phyloP scores from a whole-genome alignment of 2,888 invertebrate species.

The Nomada ruficornis region DNA sequence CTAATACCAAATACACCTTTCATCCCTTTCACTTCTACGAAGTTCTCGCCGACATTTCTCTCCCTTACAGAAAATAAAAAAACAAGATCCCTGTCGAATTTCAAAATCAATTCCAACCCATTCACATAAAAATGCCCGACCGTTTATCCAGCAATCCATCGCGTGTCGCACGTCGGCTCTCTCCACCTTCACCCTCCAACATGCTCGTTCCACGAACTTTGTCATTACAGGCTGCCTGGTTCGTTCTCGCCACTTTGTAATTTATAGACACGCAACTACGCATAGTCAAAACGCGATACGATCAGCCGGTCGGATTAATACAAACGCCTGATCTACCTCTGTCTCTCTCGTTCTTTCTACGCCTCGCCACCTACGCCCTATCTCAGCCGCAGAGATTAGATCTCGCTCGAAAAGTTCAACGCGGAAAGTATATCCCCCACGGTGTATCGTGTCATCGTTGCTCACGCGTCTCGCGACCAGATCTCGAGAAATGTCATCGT shows the following conservation, averaged over 20 bases:
- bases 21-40: too few species aligned
- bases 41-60: not conserved
- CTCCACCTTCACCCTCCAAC: not conserved
- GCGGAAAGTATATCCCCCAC: slow-evolving; percentile 56
- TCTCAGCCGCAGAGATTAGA: slow-evolving; percentile 55
- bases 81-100: not conserved
- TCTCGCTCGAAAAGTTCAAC: slow-evolving; percentile 65
- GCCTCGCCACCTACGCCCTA: slow-evolving; percentile 66
- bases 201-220: slow-evolving; percentile 45
- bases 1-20: too few species aligned
- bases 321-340: slow-evolving; percentile 30
- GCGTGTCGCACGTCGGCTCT: slow-evolving; percentile 15
- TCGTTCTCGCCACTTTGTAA: slow-evolving; percentile 58
- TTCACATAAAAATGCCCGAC: not conserved
- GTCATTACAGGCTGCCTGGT: slow-evolving; percentile 45
- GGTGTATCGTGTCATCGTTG: slow-evolving; percentile 62
- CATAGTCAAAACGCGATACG: slow-evolving; percentile 66
- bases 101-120: not conserved
- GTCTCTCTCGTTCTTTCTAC: not conserved
- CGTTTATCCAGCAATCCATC: slow-evolving; percentile 31
- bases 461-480: slow-evolving; percentile 45
- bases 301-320: slow-evolving; percentile 63
- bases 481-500: slow-evolving; percentile 49
- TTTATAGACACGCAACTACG: slow-evolving; percentile 60
- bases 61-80: not conserved